phyloP scores from a whole-genome alignment of 2,113 vertebrate genomes.

The Hemiprocne comata region DNA sequence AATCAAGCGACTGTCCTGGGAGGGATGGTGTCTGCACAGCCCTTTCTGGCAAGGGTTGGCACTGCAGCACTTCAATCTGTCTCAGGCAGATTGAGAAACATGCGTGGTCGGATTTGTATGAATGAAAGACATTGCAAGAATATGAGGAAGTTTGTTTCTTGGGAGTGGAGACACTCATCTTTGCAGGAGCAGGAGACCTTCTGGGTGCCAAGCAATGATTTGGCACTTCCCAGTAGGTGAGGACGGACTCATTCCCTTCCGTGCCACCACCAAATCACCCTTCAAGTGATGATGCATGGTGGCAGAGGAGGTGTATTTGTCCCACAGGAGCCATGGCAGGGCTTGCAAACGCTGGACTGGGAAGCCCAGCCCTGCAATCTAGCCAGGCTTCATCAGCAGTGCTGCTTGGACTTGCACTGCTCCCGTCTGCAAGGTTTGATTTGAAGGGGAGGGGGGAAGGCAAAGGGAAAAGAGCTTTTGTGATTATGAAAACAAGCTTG shows the following conservation, averaged over 20 bases:
- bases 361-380: not conserved
- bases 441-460: not conserved
- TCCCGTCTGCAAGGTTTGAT: not conserved
- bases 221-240: not conserved
- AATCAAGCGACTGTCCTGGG: not conserved
- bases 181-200: not conserved
- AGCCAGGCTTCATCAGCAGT: not conserved
- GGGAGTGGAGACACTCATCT: not conserved
- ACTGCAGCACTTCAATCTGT: not conserved
- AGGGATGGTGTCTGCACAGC: not conserved
- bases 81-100: not conserved
- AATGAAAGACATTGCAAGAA: not conserved
- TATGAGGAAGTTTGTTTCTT: not conserved
- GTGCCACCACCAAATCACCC: not conserved
- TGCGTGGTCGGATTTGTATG: fast-evolving
- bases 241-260: not conserved
- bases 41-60: not conserved
- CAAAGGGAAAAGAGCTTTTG: not conserved
- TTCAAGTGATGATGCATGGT: not conserved
- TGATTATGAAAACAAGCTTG: not conserved
- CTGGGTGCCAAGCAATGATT: not conserved
- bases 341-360: not conserved
- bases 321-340: not conserved
- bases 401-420: not conserved
- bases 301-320: not conserved